phyloP scores from a whole-genome alignment of 2,888 invertebrate genomes.

The Dysmachus trigonus region DNA sequence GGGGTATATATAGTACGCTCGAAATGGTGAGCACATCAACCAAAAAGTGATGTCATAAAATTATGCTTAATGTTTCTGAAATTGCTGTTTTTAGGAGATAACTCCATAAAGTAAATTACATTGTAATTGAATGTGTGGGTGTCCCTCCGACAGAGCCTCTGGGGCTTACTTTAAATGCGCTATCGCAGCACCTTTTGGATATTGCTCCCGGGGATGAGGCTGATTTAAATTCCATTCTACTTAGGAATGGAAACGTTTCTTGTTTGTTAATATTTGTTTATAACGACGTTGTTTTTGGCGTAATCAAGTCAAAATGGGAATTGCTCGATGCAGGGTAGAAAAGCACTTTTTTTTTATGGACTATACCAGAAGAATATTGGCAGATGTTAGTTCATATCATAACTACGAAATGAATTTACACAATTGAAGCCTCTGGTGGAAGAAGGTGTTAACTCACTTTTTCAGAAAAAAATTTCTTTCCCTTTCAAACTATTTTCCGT shows the following conservation, averaged over 20 bases:
- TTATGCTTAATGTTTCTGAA: constrained; percentile 63
- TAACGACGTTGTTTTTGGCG: background rate
- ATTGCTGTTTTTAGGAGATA: constrained; percentile 61
- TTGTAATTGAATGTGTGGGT: constrained; percentile 59
- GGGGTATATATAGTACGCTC: too few relatives aligned
- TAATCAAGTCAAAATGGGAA: background rate
- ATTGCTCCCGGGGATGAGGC: background rate
- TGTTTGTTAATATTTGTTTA: background rate
- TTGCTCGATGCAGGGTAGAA: background rate
- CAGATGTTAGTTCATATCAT: background rate
- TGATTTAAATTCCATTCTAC: constrained; percentile 27
- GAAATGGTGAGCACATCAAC: constrained; percentile 52
- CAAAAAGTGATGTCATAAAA: constrained; percentile 61
- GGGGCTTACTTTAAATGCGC: constrained; percentile 40
- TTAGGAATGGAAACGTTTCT: constrained; percentile 8
- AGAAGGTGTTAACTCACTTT: too few relatives aligned
- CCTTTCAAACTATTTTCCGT: too few relatives aligned
- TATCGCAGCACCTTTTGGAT: constrained; percentile 33
- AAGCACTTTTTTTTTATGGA: background rate
- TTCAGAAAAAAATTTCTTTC: too few relatives aligned
- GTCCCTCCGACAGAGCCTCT: constrained; percentile 11
- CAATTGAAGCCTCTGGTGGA: too few relatives aligned
- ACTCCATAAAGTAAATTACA: constrained; percentile 62
- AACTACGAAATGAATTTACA: background rate
- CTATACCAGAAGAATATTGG: background rate